Conservation (phyloP, 2,113 vertebrate genomes). For the Gavialis gangeticus region DNA sequence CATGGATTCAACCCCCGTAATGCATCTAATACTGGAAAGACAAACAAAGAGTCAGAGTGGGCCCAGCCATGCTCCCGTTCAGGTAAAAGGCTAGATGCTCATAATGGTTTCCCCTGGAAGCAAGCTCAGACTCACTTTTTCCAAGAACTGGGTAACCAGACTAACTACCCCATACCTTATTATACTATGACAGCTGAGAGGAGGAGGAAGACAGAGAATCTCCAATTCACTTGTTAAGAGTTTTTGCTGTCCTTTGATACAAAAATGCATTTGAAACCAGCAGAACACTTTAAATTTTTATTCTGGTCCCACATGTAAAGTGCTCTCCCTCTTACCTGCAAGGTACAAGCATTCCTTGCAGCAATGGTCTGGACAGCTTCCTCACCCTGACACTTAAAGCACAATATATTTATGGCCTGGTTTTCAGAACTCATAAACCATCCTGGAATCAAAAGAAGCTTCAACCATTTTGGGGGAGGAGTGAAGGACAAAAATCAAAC, state of each 20-base stretch:
- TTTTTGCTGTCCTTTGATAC: neutral
- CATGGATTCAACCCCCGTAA: neutral
- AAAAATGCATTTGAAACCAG: neutral
- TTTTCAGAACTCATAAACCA: neutral
- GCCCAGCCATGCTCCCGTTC: accelerated
- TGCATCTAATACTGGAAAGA: neutral
- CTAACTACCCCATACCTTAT: neutral
- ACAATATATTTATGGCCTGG: accelerated
- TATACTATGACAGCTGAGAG: neutral
- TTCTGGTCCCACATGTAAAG: accelerated
- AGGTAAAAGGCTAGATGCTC: accelerated
- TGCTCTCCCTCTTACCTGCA: neutral
- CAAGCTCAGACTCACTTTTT: neutral
- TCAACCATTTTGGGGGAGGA: neutral
- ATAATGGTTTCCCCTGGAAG: neutral
- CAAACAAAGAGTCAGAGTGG: accelerated
- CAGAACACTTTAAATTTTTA: neutral
- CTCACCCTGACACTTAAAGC: neutral
- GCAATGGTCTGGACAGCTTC: neutral
- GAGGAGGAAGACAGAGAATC: neutral
- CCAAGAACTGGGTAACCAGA: neutral
- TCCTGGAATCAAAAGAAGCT: neutral
- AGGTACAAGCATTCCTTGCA: accelerated
- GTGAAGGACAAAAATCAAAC: neutral
- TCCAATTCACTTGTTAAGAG: neutral